Base-by-base conservation (phyloP, 1,140 invertebrate genomes). In the Drosophila navojoa region DNA sequence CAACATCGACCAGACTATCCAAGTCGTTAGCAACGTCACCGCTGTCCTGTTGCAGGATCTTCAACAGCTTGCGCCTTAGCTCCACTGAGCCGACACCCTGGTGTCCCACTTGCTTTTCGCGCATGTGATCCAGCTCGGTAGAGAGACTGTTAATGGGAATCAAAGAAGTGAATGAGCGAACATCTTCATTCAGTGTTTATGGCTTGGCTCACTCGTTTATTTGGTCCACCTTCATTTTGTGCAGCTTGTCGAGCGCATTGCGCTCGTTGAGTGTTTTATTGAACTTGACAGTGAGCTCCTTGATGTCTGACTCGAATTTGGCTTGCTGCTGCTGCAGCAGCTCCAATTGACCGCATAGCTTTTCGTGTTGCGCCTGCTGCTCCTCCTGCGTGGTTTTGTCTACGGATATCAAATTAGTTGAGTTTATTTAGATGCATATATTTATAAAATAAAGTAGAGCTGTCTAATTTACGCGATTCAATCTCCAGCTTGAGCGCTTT, bases 161-260 rank as follows among this genome's bases (percentile, higher is more conserved):
- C 9, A 53, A 22, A 11, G n/a, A n/a, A n/a, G n/a, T n/a, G n/a
- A n/a, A n/a, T n/a, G n/a, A n/a, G n/a, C n/a, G n/a, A n/a, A n/a
- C n/a, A n/a, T n/a, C n/a, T n/a, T n/a, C n/a, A n/a, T 5, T 47
- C 0, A n/a, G 7, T 1, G 53, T 5, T 3, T 42, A 7, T 10
- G 22, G 1, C 10, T 25, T 7, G 4, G 29, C 70, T 69, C 57
- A 91, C 90, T 72, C 75, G 29, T 79, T 66, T 44, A 91, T 91
- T 53, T 90, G 85, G 60, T 91, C 90, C 4, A 86, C 77, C 35
- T 91, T 91, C 90, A 91, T 90, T 77, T 90, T 90, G 64, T 91
- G 90, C 38, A 91, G 57, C 42, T 91, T 91, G 53, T 91, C 90
- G 47, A 91, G 42, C 0, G 90, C 90, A 25, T 90, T 90, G 15